Percentiles rank a stretch among this genome's conserved stretches.
phyloP scores from a whole-genome alignment of 1,140 invertebrate genomes.

The Eubasilissa regina region DNA sequence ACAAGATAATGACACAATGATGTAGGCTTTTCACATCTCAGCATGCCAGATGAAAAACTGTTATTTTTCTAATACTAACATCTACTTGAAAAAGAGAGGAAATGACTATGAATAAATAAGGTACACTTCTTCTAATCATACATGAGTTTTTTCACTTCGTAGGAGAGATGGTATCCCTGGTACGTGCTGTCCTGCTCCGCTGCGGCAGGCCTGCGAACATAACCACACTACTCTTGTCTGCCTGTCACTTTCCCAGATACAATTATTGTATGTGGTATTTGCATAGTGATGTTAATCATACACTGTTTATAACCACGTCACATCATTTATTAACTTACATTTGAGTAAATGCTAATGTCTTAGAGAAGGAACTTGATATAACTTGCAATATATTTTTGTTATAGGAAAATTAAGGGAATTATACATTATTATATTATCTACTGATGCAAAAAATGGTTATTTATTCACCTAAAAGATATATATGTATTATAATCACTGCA shows the following conservation, averaged over 20 bases:
- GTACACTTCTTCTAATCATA: constrained; percentile 76
- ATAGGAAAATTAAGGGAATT: too few species aligned
- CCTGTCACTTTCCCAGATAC: constrained; percentile 21
- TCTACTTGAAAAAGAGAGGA: constrained; percentile 53
- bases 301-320: too few species aligned
- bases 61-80: constrained; percentile 50
- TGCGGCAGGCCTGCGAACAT: constrained; percentile 76
- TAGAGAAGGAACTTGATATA: too few species aligned
- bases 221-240: constrained; percentile 67
- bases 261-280: neutral
- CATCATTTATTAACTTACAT: too few species aligned
- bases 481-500: too few species aligned
- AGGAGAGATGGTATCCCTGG: constrained; percentile 97
- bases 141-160: constrained; percentile 99
- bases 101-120: constrained; percentile 56
- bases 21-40: constrained; percentile 35
- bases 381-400: too few species aligned
- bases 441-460: too few species aligned
- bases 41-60: constrained; percentile 43
- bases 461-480: too few species aligned
- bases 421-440: too few species aligned
- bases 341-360: too few species aligned
- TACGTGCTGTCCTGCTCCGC: constrained; percentile 90
- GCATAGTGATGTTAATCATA: neutral
- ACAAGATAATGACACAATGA: neutral